Conservation (phyloP, 2,888 invertebrate species). For the Eilema caniola region DNA sequence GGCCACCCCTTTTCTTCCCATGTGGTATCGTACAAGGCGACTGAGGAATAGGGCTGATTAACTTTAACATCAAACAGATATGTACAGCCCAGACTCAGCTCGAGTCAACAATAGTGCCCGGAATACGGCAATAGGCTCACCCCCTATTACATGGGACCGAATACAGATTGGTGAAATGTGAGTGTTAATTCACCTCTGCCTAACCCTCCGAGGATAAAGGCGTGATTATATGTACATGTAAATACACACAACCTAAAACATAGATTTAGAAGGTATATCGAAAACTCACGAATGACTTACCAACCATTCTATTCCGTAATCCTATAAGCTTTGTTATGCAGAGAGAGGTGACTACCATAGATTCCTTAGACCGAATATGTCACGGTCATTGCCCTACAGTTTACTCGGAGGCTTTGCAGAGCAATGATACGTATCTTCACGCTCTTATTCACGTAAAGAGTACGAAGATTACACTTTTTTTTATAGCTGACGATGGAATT, state of each 20-base stretch:
- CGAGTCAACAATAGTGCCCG: too few species aligned
- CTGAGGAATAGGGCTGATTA: too few species aligned
- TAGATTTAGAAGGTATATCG: neutral
- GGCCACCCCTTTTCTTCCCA: too few species aligned
- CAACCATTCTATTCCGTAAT: slow-evolving; percentile 10
- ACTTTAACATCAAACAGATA: too few species aligned
- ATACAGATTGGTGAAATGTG: too few species aligned
- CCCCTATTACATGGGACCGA: too few species aligned
- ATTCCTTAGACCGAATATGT: slow-evolving; percentile 40
- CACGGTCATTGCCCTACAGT: slow-evolving; percentile 41
- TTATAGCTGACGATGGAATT: neutral
- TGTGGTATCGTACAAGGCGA: too few species aligned
- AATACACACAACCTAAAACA: neutral
- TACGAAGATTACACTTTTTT: neutral
- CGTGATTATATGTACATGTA: too few species aligned
- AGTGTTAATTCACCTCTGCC: too few species aligned
- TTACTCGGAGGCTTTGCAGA: neutral
- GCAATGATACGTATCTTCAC: slow-evolving; percentile 11
- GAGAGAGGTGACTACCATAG: slow-evolving; percentile 32
- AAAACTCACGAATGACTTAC: slow-evolving; percentile 4
- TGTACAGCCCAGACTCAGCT: too few species aligned
- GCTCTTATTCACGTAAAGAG: neutral
- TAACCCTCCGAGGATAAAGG: too few species aligned
- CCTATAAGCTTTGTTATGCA: slow-evolving; percentile 4
- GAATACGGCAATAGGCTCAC: too few species aligned